These are phyloP conservation scores for Oostethus manadensis DNA, from an alignment of 2,113 vertebrate genomes.

Conservation along the genomic window DNA sequence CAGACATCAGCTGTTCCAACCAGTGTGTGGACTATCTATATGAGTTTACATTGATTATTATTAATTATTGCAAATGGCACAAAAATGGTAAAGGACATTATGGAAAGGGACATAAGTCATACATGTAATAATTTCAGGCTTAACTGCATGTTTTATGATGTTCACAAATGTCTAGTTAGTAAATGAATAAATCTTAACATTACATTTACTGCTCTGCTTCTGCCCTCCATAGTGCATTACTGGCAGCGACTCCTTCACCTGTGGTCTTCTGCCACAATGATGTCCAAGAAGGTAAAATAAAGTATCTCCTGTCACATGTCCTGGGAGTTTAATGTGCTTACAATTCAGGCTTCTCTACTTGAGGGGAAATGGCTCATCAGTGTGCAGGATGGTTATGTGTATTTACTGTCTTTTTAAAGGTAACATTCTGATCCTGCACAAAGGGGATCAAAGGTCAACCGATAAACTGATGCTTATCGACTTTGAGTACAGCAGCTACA, in stretches of 20 bases:
- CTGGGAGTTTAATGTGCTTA: too few species aligned
- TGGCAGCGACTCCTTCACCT: slow-evolving; percentile 79
- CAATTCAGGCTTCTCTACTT: too few species aligned
- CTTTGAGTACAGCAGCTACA: slow-evolving; percentile 97
- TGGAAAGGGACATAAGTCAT: too few species aligned
- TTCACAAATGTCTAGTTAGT: not conserved
- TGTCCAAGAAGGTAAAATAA: slow-evolving; percentile 86
- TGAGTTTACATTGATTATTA: too few species aligned
- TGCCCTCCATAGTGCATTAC: slow-evolving; percentile 66
- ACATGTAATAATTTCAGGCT: too few species aligned
- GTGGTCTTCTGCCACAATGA: slow-evolving; percentile 97
- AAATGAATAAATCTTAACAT: not conserved
- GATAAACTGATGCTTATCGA: slow-evolving; percentile 90
- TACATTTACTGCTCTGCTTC: not conserved
- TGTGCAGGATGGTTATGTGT: not conserved
- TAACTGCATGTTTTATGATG: not conserved
- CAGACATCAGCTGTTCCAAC: not conserved
- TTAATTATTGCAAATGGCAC: too few species aligned
- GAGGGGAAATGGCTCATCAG: not conserved
- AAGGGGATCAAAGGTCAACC: slow-evolving; percentile 28
- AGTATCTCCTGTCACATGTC: slow-evolving; percentile 1
- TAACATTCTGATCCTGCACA: slow-evolving; percentile 81
- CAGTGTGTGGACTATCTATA: too few species aligned
- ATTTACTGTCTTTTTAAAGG: slow-evolving; percentile 58
- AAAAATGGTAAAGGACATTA: too few species aligned